Base-by-base conservation (phyloP, 2,797 vertebrate species). In the Lithobates sylvaticus region DNA sequence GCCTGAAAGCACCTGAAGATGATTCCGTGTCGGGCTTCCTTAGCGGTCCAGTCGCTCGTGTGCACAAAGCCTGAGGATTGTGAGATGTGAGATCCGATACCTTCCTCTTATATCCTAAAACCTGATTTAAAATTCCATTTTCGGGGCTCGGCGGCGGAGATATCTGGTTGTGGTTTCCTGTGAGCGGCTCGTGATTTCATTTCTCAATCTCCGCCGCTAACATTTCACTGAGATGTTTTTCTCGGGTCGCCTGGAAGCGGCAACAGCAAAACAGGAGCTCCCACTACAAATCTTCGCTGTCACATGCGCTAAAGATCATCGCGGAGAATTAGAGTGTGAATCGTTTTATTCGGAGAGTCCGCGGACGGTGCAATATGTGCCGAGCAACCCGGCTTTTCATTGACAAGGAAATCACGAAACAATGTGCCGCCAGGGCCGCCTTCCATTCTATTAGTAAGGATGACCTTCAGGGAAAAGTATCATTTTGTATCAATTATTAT, bases 251-350 rank as follows among this genome's bases (percentile, higher is more conserved):
- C 80, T 73, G 78, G 74, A 78, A 86, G 84, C 78, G 15, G 15
- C 10, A 86, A 81, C 72, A 70, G 47, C 64, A 70, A 70, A 76
- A 77, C 84, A 86, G 84, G 76, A 76, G 78, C 85, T 73, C 67
- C 73, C 39, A 21, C 79, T 73, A 39, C 74, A 73, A 86, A 73
- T 87, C 85, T 78, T 15, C 27, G 75, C 85, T 87, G 85, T 87
- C 85, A 87, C 36, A 78, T 78, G 73, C 72, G 85, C 72, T 87
- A 5, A 39, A 34, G 15, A 87, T 87, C 85, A 87, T 68, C 27
- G 47, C 42, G 80, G 78, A 87, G 85, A 87, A 87, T 65, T 87
- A 83, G 85, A 83, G 74, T 87, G 80, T 86, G 69, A 87, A 87
- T 70, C 39, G 68, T 76, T 77, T 87, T 87, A 73, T 78, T 83